Evolutionary conservation across 2,113 vertebrate genomes (phyloP), one percentile per base, ranked within the genome.

Genomic region (Pungitius pungitius): DNA sequence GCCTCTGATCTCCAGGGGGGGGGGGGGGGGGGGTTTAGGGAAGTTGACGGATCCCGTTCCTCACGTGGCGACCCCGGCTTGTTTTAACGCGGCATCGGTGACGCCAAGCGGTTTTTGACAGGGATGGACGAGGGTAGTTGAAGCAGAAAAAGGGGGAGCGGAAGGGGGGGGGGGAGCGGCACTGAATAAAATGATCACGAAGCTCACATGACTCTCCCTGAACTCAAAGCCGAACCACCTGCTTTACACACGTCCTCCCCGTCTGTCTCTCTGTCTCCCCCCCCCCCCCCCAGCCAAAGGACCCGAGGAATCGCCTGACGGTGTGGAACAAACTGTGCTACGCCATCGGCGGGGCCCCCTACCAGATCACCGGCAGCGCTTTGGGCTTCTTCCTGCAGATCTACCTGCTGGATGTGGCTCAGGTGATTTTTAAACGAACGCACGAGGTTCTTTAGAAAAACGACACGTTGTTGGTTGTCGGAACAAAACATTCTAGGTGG

Each of bases 331-430:
- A 98, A 78, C 54, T 98, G 40, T 98, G 96, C 88, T 98, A 95
- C 64, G 97, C 96, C 18, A 88, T 97, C 51, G 97, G 97, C 0
- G 97, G 97, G 0, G 96, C 95, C 9, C 97, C 97, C 0, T 98
- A 98, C 88, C 97, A 98, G 93, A 95, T 97, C 88, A 98, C 97
- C 0, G 96, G 95, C 85, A 96, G 94, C 18, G 95, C 94, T 1
- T 91, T 98, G 83, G 96, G 96, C 59, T 97, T 98, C 90, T 98
- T 98, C 85, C 95, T 98, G 22, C 96, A 97, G 90, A 97, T 98
- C 87, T 99, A 94, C 92, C 90, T 98, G 66, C 89, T 97, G 72
- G 96, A 97, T 39, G 95, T 97, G 71, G 96, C 95, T n/a, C 95
- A 95, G 96, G 97, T 98, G 88, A 93, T 80, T 84, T 84, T 52